These are phyloP conservation scores for Drosophila saltans DNA, from an alignment of 1,140 invertebrate genomes.

Conservation along the genomic window DNA sequence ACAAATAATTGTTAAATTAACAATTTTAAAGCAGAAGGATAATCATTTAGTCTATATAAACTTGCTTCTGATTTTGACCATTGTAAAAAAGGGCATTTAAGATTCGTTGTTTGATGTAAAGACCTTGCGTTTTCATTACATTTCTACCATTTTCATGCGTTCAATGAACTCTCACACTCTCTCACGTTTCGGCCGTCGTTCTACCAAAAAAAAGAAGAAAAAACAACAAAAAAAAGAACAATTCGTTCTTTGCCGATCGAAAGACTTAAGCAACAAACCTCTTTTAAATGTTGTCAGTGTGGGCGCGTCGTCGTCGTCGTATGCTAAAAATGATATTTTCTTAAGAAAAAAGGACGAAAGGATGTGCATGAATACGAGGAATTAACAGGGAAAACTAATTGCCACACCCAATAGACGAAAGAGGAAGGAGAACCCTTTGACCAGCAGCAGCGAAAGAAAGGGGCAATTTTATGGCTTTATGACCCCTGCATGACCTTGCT, in stretches of 20 bases:
- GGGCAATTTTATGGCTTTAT: constrained; percentile 21
- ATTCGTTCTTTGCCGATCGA: constrained; percentile 27
- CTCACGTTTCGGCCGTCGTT: too few relatives aligned
- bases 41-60: too few relatives aligned
- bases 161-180: constrained; percentile 9
- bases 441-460: background rate
- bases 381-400: constrained; percentile 9
- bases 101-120: background rate
- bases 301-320: constrained; percentile 10
- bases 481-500: constrained; percentile 21
- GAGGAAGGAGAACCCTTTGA: constrained; percentile 3
- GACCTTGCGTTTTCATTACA: constrained; percentile 1
- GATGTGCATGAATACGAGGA: background rate
- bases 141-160: constrained; percentile 16
- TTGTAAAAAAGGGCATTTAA: background rate
- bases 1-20: too few relatives aligned
- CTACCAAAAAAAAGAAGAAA: too few relatives aligned
- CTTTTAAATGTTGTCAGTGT: constrained; percentile 29
- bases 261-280: constrained; percentile 70
- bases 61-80: too few relatives aligned
- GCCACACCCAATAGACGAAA: background rate
- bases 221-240: too few relatives aligned
- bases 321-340: constrained; percentile 8
- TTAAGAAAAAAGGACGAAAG: background rate
- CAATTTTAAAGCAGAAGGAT: too few relatives aligned